Evolutionary conservation across 2,113 vertebrate species (phyloP), one percentile per base, ranked within the genome.

Genomic region (Carettochelys insculpta): DNA sequence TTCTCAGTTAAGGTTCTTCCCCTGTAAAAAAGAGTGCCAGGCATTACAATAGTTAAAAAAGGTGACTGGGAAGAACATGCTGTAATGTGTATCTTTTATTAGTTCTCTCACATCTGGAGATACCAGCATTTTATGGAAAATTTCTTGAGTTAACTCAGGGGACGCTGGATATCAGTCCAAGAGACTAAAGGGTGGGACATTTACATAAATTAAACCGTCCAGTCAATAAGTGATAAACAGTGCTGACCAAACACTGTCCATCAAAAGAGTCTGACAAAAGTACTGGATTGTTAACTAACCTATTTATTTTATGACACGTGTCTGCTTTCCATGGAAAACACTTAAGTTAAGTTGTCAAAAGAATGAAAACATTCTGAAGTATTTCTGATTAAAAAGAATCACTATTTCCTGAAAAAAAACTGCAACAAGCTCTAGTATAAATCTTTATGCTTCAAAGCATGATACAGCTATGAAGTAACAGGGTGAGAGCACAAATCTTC

Each of bases 1-100:
- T 94, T 83, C 77, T 83, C 16, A 43, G 79, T 71, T 79, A 11
- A 65, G 47, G 8, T 6, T 25, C 11, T 29, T 11, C 11, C 77
- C 77, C 94, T 79, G 89, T 87, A 89, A 65, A 87, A 91, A 86
- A 92, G 78, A 87, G 83, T 0, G 81, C 1, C 65, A 29, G 17
- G 10, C n/a, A 52, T 50, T 88, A 27, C 53, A 80, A 14, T 3
- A 8, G 1, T 52, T 79, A 51, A 50, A 86, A 58, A 45, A 81
- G 3, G 48, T 20, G 14, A 1, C 27, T 4, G 47, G 11, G 0
- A 0, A n/a, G 31, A 68, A 77, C 7, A 76, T 2, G 11, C 56
- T 13, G 31, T n/a, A n/a, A n/a, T n/a, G n/a, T n/a, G n/a, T n/a
- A n/a, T n/a, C n/a, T n/a, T n/a, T n/a, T n/a, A n/a, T n/a, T n/a